Conservation (phyloP, 2,888 invertebrate species). For the Epinotia ramella region DNA sequence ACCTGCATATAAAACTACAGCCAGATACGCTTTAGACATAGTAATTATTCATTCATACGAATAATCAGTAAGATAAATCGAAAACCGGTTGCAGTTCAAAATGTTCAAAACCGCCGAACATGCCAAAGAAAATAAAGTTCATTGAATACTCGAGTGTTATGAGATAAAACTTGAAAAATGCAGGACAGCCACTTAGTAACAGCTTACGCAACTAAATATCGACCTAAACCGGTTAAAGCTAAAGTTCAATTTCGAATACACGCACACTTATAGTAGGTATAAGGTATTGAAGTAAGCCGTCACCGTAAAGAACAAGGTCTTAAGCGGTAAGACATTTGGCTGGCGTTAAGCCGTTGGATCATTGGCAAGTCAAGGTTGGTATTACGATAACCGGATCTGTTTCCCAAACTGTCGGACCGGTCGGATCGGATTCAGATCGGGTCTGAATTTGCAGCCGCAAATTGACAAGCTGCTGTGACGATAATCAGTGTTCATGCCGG, state of each 20-base stretch:
- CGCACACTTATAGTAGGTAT: background rate
- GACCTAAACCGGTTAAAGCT: background rate
- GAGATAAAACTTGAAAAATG: conserved; percentile 32
- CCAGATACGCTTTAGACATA: background rate
- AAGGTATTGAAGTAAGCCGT: conserved; percentile 15
- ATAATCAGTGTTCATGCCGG: conserved; percentile 6
- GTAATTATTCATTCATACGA: conserved; percentile 15
- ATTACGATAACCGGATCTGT: conserved; percentile 41
- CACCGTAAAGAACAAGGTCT: background rate
- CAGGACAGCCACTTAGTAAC: conserved; percentile 38
- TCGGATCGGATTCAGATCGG: conserved; percentile 41
- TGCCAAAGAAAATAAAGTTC: conserved; percentile 31
- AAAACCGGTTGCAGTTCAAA: conserved; percentile 2
- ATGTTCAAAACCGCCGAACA: conserved; percentile 27
- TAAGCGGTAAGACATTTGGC: background rate
- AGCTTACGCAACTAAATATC: background rate
- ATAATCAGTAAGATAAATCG: background rate
- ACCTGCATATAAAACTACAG: no score
- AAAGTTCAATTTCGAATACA: conserved; percentile 11
- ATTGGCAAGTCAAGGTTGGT: conserved; percentile 9
- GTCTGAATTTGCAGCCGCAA: conserved; percentile 36
- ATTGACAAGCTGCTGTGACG: conserved; percentile 28
- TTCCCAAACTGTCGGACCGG: conserved; percentile 42
- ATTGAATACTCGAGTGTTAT: conserved; percentile 33
- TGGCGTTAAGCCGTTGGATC: conserved; percentile 9